These are phyloP conservation scores for Mesembrinibis cayennensis DNA, from an alignment of 2,113 vertebrate species.

Conservation along the genomic window DNA sequence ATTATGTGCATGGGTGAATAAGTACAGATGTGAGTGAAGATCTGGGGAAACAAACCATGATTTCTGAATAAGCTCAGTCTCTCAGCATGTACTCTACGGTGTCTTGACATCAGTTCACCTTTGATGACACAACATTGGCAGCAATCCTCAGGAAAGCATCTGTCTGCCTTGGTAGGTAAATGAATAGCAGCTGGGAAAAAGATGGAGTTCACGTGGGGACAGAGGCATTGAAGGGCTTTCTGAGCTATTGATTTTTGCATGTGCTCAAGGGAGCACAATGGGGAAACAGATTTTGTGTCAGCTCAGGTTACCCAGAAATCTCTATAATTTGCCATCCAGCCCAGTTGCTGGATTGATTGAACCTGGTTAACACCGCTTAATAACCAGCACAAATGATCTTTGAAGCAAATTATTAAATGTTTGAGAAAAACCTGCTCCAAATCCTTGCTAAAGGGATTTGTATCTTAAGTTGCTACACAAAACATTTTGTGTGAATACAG, in stretches of 20 bases:
- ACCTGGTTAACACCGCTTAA: neutral
- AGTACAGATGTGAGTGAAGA: neutral
- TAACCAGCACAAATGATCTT: neutral
- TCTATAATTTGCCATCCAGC: neutral
- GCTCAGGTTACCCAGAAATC: neutral
- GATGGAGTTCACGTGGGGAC: neutral
- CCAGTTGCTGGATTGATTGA: neutral
- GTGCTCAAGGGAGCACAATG: neutral
- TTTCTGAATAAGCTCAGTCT: neutral
- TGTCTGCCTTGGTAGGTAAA: conserved; percentile 35
- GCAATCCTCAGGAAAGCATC: conserved; percentile 8
- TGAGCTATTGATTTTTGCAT: conserved; percentile 28
- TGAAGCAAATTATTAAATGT: neutral
- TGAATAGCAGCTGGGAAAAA: conserved; percentile 36
- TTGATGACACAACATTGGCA: neutral
- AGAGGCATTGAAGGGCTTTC: conserved; percentile 14
- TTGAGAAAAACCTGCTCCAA: neutral
- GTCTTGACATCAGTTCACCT: conserved; percentile 7
- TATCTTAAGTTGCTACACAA: neutral
- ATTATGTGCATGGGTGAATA: neutral
- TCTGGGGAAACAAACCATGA: neutral
- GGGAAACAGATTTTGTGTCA: conserved; percentile 16
- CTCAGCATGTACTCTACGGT: neutral
- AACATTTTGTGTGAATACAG: neutral
- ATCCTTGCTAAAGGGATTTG: neutral